Conservation (phyloP, 2,113 vertebrate genomes). For the Acrocephalus arundinaceus region DNA sequence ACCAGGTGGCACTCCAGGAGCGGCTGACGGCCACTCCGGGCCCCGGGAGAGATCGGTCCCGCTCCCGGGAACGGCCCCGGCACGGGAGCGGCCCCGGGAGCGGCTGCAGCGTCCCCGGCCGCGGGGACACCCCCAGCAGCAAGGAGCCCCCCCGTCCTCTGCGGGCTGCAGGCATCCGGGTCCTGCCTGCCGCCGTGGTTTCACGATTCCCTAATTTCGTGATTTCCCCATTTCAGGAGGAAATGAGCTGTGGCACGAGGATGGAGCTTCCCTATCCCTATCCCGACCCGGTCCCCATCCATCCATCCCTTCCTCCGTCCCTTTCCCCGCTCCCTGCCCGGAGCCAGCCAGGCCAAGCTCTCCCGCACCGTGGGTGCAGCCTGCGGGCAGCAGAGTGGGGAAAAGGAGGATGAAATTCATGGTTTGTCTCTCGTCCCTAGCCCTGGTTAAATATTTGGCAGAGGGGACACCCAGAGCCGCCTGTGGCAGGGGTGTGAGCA, state of each 20-base stretch:
- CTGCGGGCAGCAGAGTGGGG: background rate
- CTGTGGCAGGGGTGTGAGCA: background rate
- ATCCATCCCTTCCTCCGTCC: background rate
- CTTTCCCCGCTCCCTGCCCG: background rate
- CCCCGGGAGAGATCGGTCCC: fast-evolving
- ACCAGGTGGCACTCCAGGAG: slow-evolving; percentile 73
- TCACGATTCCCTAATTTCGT: fast-evolving
- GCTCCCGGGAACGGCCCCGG: background rate
- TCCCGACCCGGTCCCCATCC: fast-evolving
- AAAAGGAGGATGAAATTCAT: fast-evolving
- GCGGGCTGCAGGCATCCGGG: fast-evolving
- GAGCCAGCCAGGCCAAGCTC: background rate
- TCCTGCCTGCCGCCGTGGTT: background rate
- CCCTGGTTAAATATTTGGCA: background rate
- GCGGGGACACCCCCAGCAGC: no score
- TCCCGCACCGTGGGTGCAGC: background rate
- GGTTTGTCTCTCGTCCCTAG: background rate
- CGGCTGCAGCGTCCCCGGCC: background rate
- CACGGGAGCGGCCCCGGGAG: no score
- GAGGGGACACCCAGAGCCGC: background rate
- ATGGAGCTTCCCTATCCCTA: background rate
- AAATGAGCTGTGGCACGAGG: background rate
- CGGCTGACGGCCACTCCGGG: background rate
- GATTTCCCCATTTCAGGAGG: fast-evolving
- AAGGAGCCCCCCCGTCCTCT: background rate